Evolutionary conservation across 2,888 invertebrate genomes (phyloP).

Genomic region (Biston betularia): DNA sequence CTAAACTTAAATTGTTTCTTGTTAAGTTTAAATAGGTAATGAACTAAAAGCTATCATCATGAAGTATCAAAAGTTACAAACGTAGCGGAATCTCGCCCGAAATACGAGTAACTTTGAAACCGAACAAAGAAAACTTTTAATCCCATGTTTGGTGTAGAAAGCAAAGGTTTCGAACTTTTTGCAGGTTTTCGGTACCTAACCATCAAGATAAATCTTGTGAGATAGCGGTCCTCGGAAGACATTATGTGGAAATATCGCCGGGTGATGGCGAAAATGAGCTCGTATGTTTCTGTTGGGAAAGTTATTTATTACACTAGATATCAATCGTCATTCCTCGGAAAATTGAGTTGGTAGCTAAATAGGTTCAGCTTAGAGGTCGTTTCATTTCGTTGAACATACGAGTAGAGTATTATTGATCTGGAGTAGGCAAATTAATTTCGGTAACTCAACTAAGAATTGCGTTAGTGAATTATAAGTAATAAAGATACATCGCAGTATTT

Average conservation of each 20-base stretch:
- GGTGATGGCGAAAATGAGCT: conserved; percentile 68
- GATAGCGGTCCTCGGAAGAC: conserved; percentile 66
- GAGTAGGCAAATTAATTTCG: background rate
- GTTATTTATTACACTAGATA: conserved; percentile 57
- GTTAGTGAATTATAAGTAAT: too few relatives aligned
- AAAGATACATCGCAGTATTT: too few relatives aligned
- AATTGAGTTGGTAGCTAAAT: conserved; percentile 44
- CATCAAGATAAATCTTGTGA: conserved; percentile 71
- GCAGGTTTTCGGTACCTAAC: conserved; percentile 53
- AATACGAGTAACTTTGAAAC: conserved; percentile 11
- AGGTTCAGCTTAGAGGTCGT: conserved; percentile 19
- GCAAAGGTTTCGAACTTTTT: conserved; percentile 34
- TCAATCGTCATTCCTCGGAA: conserved; percentile 57
- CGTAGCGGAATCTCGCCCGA: conserved; percentile 5
- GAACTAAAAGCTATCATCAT: conserved; percentile 21
- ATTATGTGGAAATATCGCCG: conserved; percentile 71
- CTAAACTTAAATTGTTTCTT: conserved; percentile 22
- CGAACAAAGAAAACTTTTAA: conserved; percentile 30
- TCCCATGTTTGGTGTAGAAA: conserved; percentile 26
- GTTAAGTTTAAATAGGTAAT: conserved; percentile 24
- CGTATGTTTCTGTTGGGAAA: conserved; percentile 59
- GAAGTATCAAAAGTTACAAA: conserved; percentile 15
- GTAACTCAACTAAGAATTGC: too few relatives aligned
- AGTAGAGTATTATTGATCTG: background rate
- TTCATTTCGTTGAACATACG: background rate